Percentiles rank a stretch among this genome's conserved stretches.
phyloP scores from a whole-genome alignment of 2,113 vertebrate species.

The Uria aalge region DNA sequence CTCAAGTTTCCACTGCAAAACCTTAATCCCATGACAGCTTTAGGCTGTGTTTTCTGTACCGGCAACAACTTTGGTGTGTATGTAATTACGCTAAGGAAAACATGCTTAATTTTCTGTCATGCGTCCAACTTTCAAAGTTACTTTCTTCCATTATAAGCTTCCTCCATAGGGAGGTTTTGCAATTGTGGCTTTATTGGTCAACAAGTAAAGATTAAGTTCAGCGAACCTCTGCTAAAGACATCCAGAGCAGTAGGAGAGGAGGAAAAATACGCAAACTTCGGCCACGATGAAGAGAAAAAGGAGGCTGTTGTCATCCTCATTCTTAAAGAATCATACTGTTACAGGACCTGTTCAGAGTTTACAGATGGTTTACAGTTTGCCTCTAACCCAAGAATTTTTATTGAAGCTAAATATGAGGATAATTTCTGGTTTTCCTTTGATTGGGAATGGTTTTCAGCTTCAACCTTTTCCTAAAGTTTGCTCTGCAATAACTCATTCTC shows the following conservation, averaged over 20 bases:
- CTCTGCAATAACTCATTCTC: neutral
- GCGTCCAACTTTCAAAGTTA: neutral
- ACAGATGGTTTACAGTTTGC: neutral
- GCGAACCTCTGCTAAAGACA: neutral
- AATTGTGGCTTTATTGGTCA: neutral
- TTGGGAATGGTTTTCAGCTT: neutral
- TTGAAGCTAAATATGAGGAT: neutral
- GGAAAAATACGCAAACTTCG: neutral
- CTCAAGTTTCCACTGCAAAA: neutral
- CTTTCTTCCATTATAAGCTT: neutral
- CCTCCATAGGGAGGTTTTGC: neutral
- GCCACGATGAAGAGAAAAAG: neutral
- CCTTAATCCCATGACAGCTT: neutral
- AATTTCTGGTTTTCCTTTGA: neutral
- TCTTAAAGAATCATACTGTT: neutral
- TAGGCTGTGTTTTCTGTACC: neutral
- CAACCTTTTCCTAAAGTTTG: neutral
- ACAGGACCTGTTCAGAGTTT: neutral
- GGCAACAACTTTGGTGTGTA: neutral
- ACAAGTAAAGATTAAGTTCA: neutral
- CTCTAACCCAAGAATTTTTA: neutral
- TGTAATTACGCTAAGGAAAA: neutral
- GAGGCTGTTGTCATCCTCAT: neutral
- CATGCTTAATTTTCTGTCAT: neutral
- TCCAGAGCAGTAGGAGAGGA: neutral